These are phyloP conservation scores for Ormyrus labotus DNA, from an alignment of 2,888 invertebrate genomes.

Conservation along the genomic window DNA sequence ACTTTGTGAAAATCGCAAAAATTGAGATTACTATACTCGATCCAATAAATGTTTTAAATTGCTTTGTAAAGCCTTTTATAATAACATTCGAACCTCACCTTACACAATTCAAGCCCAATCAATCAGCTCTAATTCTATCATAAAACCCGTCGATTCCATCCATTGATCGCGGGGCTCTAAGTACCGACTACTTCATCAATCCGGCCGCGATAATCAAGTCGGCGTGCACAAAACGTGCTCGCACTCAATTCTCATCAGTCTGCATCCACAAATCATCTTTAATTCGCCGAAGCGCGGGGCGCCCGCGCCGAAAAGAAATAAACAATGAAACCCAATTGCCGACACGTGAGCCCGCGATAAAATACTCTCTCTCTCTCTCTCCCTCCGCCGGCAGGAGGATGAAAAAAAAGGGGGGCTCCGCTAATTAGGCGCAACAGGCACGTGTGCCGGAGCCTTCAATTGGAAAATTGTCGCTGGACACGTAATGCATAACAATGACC, in stretches of 20 bases:
- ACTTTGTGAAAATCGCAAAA: no score
- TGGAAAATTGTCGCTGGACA: constrained; percentile 12
- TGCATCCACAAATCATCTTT: constrained; percentile 21
- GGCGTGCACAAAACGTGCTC: no score
- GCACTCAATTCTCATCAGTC: constrained; percentile 8
- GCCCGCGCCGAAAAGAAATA: no score
- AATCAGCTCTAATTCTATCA: not conserved
- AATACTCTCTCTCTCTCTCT: no score
- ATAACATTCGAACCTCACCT: no score
- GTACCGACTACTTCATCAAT: not conserved
- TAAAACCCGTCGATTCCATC: not conserved
- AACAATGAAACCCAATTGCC: no score
- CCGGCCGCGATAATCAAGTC: not conserved
- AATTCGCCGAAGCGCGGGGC: not conserved
- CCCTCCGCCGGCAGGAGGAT: no score
- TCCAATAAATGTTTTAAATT: no score
- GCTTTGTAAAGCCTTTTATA: no score
- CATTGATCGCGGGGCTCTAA: not conserved
- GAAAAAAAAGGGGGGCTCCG: no score
- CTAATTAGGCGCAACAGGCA: constrained; percentile 19
- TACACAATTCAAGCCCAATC: not conserved
- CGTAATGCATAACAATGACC: constrained; percentile 11
- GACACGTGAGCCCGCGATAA: no score
- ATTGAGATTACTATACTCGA: no score
- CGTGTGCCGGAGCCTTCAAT: not conserved